Evolutionary conservation across 2,888 invertebrate genomes (phyloP), one percentile per base, ranked within the genome.

Genomic region (Drosophila conformis): DNA sequence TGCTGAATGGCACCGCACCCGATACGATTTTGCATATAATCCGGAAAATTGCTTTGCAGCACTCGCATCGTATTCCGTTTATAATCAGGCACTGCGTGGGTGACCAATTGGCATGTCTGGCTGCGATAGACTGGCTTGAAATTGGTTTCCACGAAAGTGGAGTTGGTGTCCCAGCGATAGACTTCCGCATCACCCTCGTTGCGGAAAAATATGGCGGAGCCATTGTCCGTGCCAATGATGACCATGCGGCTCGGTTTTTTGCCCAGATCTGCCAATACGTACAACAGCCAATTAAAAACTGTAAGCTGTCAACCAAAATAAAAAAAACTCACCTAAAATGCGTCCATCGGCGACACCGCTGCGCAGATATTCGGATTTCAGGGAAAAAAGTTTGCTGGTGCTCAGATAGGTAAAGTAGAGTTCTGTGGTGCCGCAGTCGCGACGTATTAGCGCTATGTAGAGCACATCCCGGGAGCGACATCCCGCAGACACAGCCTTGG

Each of bases 341-440:
- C 94, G 93, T 27, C 95, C 94, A 64, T 94, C 92, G 0, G 95
- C 94, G 57, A 94, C 94, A 49, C 95, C 95, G 36, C 94, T 94
- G 53, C 95, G 94, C 68, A 96, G 93, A 76, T 94, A 94, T 35
- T 95, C 94, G 0, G 96, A 95, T 63, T 95, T 94, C 70, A 96
- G 93, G 48, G 95, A 95, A 92, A 95, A 95, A 42, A 96, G 82
- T 25, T 95, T 94, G 25, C 92, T 93, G n/a, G 95, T 94, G 69
- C 95, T 94, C 21, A 96, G 92, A 82, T 96, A 96, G 0, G 95
- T 95, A 77, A 96, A 94, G 75, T 95, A 93, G 0, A 96, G 91
- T 49, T 94, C 94, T 2, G 94, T 94, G 59, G 94, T 94, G 36
- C 95, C 94, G 42, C 95, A 94, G 18, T 94, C 92, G 63, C 94